phyloP scores from a whole-genome alignment of 2,888 invertebrate species.

The Drosophila pegasa region DNA sequence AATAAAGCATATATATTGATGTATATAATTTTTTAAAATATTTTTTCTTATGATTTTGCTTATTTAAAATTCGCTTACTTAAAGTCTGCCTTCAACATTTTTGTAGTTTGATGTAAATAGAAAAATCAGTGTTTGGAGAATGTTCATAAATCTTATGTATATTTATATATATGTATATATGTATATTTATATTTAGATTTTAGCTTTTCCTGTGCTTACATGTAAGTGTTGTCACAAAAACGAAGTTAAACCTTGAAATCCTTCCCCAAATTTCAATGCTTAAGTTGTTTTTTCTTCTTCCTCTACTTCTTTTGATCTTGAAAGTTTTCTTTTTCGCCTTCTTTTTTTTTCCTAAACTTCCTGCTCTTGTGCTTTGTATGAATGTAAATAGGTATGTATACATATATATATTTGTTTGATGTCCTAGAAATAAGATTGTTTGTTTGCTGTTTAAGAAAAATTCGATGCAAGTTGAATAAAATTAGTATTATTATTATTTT shows the following conservation, averaged over 20 bases:
- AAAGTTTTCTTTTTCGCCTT: background rate
- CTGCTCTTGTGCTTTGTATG: constrained; percentile 39
- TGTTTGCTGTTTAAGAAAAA: constrained; percentile 70
- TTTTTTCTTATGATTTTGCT: constrained; percentile 48
- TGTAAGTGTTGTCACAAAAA: constrained; percentile 64
- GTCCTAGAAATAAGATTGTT: constrained; percentile 73
- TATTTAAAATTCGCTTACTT: constrained; percentile 71
- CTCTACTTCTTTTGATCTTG: constrained; percentile 52
- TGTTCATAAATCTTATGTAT: constrained; percentile 59
- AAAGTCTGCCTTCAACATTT: constrained; percentile 78
- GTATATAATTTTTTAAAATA: constrained; percentile 68
- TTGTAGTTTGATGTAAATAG: constrained; percentile 68
- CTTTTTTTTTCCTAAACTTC: constrained; percentile 16
- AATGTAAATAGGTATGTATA: constrained; percentile 43
- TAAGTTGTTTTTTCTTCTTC: constrained; percentile 74
- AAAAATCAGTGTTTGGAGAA: constrained; percentile 69
- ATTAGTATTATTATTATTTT: constrained; percentile 36
- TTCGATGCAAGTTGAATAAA: constrained; percentile 79
- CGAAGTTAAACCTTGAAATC: constrained; percentile 84
- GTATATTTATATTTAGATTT: constrained; percentile 35
- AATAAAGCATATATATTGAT: constrained; percentile 80
- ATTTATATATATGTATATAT: constrained; percentile 32
- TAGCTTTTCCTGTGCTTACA: constrained; percentile 46
- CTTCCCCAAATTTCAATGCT: constrained; percentile 85
- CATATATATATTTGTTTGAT: constrained; percentile 31